These are phyloP conservation scores for Redunca redunca DNA, from an alignment of 2,113 vertebrate genomes.

Conservation along the genomic window DNA sequence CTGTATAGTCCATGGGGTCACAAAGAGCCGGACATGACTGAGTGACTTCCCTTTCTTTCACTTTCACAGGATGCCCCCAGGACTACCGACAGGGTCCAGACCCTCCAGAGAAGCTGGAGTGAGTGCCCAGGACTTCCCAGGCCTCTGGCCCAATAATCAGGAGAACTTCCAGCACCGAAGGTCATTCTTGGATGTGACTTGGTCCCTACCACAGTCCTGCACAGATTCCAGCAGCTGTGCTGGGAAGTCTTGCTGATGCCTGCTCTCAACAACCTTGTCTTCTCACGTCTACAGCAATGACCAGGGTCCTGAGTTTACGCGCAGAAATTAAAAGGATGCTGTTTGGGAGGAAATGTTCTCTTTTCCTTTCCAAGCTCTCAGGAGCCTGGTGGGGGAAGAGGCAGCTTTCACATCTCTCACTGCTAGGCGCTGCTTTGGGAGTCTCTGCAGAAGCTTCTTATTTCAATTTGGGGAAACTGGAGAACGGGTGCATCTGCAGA, in stretches of 20 bases:
- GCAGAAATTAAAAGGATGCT: not conserved
- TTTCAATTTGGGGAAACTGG: not conserved
- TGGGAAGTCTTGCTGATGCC: not conserved
- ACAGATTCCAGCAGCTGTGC: not conserved
- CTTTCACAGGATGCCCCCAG: not conserved
- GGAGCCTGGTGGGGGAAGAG: not conserved
- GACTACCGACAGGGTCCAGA: not conserved
- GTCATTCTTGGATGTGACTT: not conserved
- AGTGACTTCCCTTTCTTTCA: not conserved
- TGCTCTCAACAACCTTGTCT: not conserved
- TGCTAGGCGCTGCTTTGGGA: not conserved
- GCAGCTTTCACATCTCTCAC: not conserved
- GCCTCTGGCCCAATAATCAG: not conserved
- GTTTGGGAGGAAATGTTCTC: not conserved
- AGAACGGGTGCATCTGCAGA: not conserved
- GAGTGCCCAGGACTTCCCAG: not conserved
- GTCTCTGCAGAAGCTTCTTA: not conserved
- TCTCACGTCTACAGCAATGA: not conserved
- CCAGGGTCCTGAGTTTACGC: not conserved
- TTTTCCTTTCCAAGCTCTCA: not conserved
- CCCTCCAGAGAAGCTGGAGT: not conserved
- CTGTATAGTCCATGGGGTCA: not conserved
- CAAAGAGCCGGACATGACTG: not conserved
- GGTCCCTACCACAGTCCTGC: not conserved
- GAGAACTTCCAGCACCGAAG: fast-evolving